Base-by-base conservation (phyloP, 2,797 vertebrate genomes). In the Moxostoma hubbsi region DNA sequence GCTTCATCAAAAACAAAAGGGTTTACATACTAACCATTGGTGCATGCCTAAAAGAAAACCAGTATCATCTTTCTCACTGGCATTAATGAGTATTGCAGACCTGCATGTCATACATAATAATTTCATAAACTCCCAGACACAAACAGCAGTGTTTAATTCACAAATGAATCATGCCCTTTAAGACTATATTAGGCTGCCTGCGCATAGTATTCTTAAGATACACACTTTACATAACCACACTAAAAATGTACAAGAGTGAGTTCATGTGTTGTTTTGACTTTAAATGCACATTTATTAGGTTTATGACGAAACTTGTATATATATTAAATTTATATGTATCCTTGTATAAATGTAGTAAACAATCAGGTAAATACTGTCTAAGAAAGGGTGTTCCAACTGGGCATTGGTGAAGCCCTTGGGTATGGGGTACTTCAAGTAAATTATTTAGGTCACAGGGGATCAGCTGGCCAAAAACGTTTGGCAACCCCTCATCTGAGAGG, bases 71-170 rank as follows among this genome's bases (percentile, higher is more conserved):
- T 57, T 73, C 63, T 59, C 49, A 15, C 53, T 75, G 36, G 55
- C 47, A 67, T 80, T 82, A 77, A 82, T 63, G 46, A 11, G 46
- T 43, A 69, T 70, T 79, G 71, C 71, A 73, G 75, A 73, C 24
- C 59, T 71, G 55, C 13, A 10, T 55, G 54, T 70, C 45, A 70
- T 70, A 75, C 64, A 63, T 54, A 79, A 71, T 59, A 7, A n/a
- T 63, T 59, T 45, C 53, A 9, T 58, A 57, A 47, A 24, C 69
- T 24, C 11, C 11, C 12, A 77, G 63, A 82, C 36, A 47, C 10
- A 72, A 46, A 45, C 64, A n/a, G 5, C 15, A 5, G 5, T 53
- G 18, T 77, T 51, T 78, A 54, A 54, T 16, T 7, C 36, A 63
- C 10, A 49, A 54, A 13, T 54, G 49, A 69, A 11, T 24, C 24